phyloP scores from a whole-genome alignment of 2,113 vertebrate species.

The Entelurus aequoreus region DNA sequence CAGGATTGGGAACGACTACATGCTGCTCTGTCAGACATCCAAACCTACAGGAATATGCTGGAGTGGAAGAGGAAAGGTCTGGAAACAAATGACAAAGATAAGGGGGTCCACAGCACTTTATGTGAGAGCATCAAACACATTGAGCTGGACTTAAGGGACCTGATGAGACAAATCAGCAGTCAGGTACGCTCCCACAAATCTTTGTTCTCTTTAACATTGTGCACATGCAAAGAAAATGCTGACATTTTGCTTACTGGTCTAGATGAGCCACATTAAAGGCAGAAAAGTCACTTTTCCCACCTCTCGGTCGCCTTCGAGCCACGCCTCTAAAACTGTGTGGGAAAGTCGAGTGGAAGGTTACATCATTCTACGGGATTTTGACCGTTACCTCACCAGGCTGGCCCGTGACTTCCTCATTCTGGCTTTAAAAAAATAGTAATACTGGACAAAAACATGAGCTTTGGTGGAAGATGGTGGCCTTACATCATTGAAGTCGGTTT shows the following conservation, averaged over 20 bases:
- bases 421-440: constrained; percentile 31
- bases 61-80: constrained; percentile 55
- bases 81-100: constrained; percentile 33
- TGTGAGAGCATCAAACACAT: constrained; percentile 50
- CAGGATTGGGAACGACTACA: constrained; percentile 65
- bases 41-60: constrained; percentile 59
- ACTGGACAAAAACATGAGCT: background rate
- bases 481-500: background rate
- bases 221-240: background rate
- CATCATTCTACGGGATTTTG: constrained; percentile 69
- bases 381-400: constrained; percentile 67
- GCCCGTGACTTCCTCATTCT: constrained; percentile 69
- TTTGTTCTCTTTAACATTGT: background rate
- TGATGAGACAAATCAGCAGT: constrained; percentile 60
- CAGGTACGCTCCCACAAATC: constrained; percentile 47
- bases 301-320: background rate
- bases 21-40: constrained; percentile 46
- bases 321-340: constrained; percentile 45
- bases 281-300: constrained; percentile 6
- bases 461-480: background rate
- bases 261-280: constrained; percentile 46
- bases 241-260: constrained; percentile 12
- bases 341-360: constrained; percentile 62
- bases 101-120: constrained; percentile 18
- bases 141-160: constrained; percentile 67